Percentiles rank a stretch among this genome's conserved stretches.
Evolutionary conservation across 1,140 invertebrate genomes (phyloP).

Genomic region (Atta colombica): DNA sequence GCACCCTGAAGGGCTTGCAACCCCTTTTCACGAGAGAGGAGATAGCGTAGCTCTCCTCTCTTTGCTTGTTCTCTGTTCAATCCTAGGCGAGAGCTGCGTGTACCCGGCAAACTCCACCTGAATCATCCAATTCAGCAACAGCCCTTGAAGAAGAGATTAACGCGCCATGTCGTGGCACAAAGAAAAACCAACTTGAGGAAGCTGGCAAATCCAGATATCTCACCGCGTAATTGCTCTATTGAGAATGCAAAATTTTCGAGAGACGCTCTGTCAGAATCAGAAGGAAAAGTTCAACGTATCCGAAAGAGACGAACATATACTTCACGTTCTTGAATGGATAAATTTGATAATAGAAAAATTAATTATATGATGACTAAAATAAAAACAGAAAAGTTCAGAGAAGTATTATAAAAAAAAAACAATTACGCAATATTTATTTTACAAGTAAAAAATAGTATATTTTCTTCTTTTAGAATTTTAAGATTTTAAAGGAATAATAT

Average conservation of each 20-base stretch:
- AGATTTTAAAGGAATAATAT: background rate
- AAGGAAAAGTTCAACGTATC: slow-evolving; percentile 12
- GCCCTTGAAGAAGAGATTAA: slow-evolving; percentile 75
- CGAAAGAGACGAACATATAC: background rate
- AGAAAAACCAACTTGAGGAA: slow-evolving; percentile 64
- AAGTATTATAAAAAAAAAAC: background rate
- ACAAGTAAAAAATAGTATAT: background rate
- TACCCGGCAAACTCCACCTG: slow-evolving; percentile 73
- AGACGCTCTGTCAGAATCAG: slow-evolving; percentile 28
- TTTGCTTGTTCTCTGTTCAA: background rate
- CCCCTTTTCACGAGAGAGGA: slow-evolving; percentile 70
- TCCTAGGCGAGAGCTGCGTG: slow-evolving; percentile 35
- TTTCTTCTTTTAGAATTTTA: background rate
- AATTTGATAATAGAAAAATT: background rate
- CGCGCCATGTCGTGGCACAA: slow-evolving; percentile 70
- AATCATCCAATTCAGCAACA: slow-evolving; percentile 74
- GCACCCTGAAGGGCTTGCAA: slow-evolving; percentile 73
- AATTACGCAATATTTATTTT: background rate
- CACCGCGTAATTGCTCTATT: slow-evolving; percentile 70
- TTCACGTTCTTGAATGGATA: background rate
- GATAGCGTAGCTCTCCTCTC: slow-evolving; percentile 50
- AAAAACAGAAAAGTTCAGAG: background rate
- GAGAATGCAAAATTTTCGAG: slow-evolving; percentile 43
- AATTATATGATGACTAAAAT: background rate
- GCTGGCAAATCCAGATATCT: slow-evolving; percentile 65